Evolutionary conservation across 2,797 vertebrate species (phyloP), one percentile per base, ranked within the genome.

Genomic region (Diplodus sargus): DNA sequence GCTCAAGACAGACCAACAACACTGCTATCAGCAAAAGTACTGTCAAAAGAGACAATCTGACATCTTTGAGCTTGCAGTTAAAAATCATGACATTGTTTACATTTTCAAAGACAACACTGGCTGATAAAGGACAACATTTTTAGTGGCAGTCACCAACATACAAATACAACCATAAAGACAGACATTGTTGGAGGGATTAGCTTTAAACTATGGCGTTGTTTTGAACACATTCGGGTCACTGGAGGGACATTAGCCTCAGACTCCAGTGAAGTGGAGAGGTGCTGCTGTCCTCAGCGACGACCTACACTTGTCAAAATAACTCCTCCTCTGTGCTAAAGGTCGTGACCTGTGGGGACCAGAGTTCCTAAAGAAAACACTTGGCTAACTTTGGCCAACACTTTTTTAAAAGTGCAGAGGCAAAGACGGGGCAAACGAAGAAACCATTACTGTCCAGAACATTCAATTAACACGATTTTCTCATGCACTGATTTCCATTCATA

Each of bases 231-330:
- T 1, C 45, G 62, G 78, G 82, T 85, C 83, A 86, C 12, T 45
- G 54, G 10, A 23, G 61, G 81, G 78, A 42, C 81, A 83, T 7
- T 25, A 74, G 62, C 20, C 70, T 28, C 28, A 43, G 70, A 39
- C 25, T 71, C 10, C 5, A 13, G 2, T 10, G 28, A 9, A 22
- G 28, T 10, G 28, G 11, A 22, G 39, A 7, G 45, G 17, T 8
- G 18, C 45, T 12, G 20, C 15, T 11, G 60, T 34, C 42, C 76
- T 47, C 49, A 5, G 17, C 54, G 66, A 53, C 82, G 78, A 81
- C 63, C 74, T 61, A 54, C 85, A 71, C 84, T 74, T 88, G 86
- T 87, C 85, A 89, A 81, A 83, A 83, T 63, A 81, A 74, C 62
- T 78, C 74, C 80, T 79, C 66, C 70, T 70, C 30, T 62, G 53